Evolutionary conservation across 2,113 vertebrate genomes (phyloP).

Genomic region (Dendrocopos noguchii): DNA sequence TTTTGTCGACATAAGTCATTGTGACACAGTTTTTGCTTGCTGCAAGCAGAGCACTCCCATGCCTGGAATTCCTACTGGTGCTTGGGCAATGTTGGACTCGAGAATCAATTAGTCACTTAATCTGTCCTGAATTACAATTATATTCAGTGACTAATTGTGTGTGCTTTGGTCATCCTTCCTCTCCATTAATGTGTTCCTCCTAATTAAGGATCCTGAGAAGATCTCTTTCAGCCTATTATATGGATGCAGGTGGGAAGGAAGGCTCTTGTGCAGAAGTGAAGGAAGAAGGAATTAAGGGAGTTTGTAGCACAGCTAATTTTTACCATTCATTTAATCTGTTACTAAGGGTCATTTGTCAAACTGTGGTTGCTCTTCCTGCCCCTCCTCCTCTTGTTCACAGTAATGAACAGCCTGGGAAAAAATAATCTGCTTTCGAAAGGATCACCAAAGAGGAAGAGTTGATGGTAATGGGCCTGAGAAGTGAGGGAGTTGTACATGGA

Average conservation of each 20-base stretch:
- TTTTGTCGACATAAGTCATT: neutral
- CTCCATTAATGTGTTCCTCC: conserved; percentile 3
- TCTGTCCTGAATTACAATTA: conserved; percentile 18
- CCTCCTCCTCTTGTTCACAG: conserved; percentile 36
- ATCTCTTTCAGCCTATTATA: neutral
- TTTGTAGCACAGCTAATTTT: conserved; percentile 58
- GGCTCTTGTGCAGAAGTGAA: neutral
- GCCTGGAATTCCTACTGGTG: neutral
- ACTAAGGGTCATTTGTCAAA: conserved; percentile 68
- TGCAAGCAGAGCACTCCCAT: neutral
- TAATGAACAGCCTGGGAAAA: conserved; percentile 58
- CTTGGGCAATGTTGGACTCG: neutral
- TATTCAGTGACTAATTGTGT: neutral
- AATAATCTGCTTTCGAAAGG: conserved; percentile 23
- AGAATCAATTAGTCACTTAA: neutral
- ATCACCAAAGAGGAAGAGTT: conserved; percentile 51
- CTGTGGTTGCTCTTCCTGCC: conserved; percentile 32
- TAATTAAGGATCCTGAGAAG: conserved; percentile 38
- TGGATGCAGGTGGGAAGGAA: neutral
- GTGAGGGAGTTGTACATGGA: conserved; percentile 39
- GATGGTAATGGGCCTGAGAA: conserved; percentile 54
- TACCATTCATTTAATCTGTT: conserved; percentile 74
- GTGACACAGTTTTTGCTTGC: conserved; percentile 5
- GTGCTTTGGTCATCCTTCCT: conserved; percentile 39
- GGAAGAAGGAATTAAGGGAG: neutral